These are phyloP conservation scores for Diceros bicornis DNA, from an alignment of 2,797 vertebrate species.

Conservation along the genomic window DNA sequence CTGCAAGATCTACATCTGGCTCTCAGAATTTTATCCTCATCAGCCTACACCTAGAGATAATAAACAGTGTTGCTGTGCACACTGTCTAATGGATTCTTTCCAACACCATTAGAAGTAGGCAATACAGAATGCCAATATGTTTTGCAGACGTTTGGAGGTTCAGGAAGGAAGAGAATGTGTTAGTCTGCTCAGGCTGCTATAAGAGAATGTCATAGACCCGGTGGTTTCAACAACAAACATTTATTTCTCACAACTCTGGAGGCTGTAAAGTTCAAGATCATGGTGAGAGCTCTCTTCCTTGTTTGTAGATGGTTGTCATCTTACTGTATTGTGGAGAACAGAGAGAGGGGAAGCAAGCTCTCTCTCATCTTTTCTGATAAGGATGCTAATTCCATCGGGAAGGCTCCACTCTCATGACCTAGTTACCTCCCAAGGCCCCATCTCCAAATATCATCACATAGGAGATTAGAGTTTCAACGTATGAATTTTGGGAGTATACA, in stretches of 20 bases:
- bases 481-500: background rate
- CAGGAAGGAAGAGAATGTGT: background rate
- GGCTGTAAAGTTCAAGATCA: background rate
- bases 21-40: constrained; percentile 48
- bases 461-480: background rate
- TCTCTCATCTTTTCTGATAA: background rate
- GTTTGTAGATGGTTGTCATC: background rate
- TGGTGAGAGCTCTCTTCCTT: background rate
- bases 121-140: background rate
- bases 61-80: background rate
- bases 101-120: background rate
- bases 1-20: background rate
- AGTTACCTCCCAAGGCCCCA: background rate
- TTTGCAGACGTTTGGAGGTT: background rate
- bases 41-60: background rate
- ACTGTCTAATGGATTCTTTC: background rate
- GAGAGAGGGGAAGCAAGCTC: background rate
- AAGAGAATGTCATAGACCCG: background rate
- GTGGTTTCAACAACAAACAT: background rate
- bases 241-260: background rate
- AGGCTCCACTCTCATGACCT: background rate
- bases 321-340: background rate
- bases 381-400: background rate
- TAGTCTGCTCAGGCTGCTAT: background rate
- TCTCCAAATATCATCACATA: background rate